Evolutionary conservation across 1,140 invertebrate species (phyloP).

Genomic region (Dendroctonus ponderosae): DNA sequence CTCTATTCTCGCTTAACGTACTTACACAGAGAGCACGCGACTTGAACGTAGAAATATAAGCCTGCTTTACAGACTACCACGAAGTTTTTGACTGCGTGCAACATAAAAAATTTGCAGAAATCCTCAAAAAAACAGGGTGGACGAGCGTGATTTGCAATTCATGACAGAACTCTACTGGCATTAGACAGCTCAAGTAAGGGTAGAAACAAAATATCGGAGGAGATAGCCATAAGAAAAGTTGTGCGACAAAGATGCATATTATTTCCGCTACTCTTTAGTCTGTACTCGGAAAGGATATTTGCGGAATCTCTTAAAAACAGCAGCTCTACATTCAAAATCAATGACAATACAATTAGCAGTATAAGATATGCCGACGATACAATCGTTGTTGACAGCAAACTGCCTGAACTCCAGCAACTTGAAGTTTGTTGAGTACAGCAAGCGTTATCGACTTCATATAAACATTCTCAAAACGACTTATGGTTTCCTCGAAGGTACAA

Average conservation of each 20-base stretch:
- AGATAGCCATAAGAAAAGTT: slow-evolving; percentile 17
- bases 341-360: slow-evolving; percentile 21
- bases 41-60: slow-evolving; percentile 20
- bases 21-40: slow-evolving; percentile 13
- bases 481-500: too few relatives aligned
- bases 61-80: slow-evolving; percentile 20
- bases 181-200: slow-evolving; percentile 17
- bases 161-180: slow-evolving; percentile 24
- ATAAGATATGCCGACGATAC: slow-evolving; percentile 2
- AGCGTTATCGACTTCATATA: background rate
- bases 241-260: slow-evolving; percentile 20
- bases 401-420: slow-evolving; percentile 13
- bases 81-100: slow-evolving; percentile 24
- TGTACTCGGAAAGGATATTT: slow-evolving; percentile 25
- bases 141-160: slow-evolving; percentile 7
- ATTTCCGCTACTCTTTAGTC: slow-evolving; percentile 22
- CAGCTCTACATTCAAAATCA: slow-evolving; percentile 13
- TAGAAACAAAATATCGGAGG: slow-evolving; percentile 18
- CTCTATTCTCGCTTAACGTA: slow-evolving; percentile 20
- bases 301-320: slow-evolving; percentile 15
- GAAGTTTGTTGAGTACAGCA: slow-evolving; percentile 10
- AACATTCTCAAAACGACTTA: slow-evolving; percentile 3
- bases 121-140: slow-evolving; percentile 13
- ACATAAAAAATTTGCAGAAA: slow-evolving; percentile 19
- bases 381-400: slow-evolving; percentile 8